A percentile compares a stretch with the other conserved stretches of the same genome.
Conservation (phyloP, 2,888 invertebrate genomes). For the Rhamnusium bicolor region DNA sequence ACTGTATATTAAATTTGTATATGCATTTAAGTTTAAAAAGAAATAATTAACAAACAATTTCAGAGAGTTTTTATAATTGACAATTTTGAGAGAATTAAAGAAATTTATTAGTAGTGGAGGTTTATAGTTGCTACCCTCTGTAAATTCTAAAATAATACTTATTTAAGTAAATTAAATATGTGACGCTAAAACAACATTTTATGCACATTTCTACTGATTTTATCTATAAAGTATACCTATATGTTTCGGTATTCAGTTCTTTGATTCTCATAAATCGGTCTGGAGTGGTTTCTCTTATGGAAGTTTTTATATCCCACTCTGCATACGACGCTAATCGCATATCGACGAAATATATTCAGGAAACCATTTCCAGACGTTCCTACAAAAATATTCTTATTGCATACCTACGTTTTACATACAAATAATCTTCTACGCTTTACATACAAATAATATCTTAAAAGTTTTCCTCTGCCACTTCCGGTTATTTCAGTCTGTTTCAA, state of each 20-base stretch:
- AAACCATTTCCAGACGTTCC: constrained; percentile 23
- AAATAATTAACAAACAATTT: too few relatives aligned
- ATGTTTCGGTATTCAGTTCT: constrained; percentile 1
- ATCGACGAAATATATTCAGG: constrained; percentile 26
- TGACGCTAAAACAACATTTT: not conserved
- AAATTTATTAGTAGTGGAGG: too few relatives aligned
- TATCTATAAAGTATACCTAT: constrained; percentile 1
- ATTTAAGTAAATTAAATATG: not conserved
- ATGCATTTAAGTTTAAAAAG: not conserved
- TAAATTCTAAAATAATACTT: too few relatives aligned
- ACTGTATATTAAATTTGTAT: not conserved
- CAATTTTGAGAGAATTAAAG: too few relatives aligned
- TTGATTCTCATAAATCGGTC: not conserved
- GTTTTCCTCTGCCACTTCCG: constrained; percentile 10
- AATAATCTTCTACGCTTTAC: constrained; percentile 16
- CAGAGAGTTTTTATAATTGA: too few relatives aligned
- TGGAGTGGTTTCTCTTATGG: not conserved
- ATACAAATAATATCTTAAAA: constrained; percentile 19
- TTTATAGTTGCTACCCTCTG: too few relatives aligned
- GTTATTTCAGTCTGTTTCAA: not conserved
- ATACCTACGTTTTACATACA: constrained; percentile 23
- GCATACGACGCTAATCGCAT: constrained; percentile 27
- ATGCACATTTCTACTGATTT: not conserved
- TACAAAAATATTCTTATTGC: constrained; percentile 22
- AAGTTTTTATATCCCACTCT: constrained; percentile 14